A percentile compares a stretch with the other conserved stretches of the same genome.
Evolutionary conservation across 1,140 invertebrate species (phyloP).

Genomic region (Euwallacea fornicatus): DNA sequence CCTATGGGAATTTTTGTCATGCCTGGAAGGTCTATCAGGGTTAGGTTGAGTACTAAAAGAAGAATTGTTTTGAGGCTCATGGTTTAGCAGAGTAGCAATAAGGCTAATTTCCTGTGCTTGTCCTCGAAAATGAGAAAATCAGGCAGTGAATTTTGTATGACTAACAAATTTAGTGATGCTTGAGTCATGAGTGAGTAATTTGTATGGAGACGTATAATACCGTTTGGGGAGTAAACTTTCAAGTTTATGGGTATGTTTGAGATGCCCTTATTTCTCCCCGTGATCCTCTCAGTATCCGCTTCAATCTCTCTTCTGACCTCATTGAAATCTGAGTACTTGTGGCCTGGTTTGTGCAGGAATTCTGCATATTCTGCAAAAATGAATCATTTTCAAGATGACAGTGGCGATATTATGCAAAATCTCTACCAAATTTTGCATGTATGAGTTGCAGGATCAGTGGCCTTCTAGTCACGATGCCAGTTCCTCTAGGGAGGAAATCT

Average conservation of each 20-base stretch:
- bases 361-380: conserved; percentile 85
- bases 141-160: too few species aligned
- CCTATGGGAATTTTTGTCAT: conserved; percentile 96
- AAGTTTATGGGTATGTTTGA: conserved; percentile 99
- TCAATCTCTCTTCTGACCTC: conserved; percentile 97
- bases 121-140: too few species aligned
- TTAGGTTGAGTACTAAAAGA: conserved; percentile 84
- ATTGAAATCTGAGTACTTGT: conserved; percentile 95
- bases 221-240: conserved; percentile 96
- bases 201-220: conserved; percentile 57
- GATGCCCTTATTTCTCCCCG: conserved; percentile 97
- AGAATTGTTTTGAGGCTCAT: not conserved
- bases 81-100: too few species aligned
- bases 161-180: too few species aligned
- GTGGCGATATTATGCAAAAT: too few species aligned
- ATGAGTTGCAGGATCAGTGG: conserved; percentile 98
- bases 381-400: not conserved
- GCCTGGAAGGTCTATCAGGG: conserved; percentile 93
- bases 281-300: conserved; percentile 94
- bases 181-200: too few species aligned
- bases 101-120: too few species aligned
- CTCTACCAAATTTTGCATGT: conserved; percentile 76
- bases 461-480: conserved; percentile 95
- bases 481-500: conserved; percentile 94
- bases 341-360: conserved; percentile 97